Percentiles rank a stretch among this genome's conserved stretches.
Conservation (phyloP, 2,888 invertebrate species). For the Syrphus vitripennis region DNA sequence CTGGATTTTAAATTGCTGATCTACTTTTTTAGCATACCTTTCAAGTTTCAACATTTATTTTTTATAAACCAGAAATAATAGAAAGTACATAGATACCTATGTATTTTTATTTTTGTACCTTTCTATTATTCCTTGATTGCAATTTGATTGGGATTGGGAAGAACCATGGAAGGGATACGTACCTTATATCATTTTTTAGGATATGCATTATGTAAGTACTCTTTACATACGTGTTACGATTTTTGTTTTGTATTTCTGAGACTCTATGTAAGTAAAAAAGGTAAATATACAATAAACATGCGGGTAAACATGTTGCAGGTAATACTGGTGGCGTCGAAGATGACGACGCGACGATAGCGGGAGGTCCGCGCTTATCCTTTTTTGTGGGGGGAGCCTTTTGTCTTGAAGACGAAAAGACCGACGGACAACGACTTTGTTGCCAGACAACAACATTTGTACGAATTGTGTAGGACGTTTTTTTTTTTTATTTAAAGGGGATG, state of each 20-base stretch:
- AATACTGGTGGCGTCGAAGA: not conserved
- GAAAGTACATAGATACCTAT: too few species aligned
- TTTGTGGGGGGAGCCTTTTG: constrained; percentile 14
- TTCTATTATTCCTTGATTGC: not conserved
- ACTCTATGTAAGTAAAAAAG: too few species aligned
- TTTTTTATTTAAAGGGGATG: constrained; percentile 20
- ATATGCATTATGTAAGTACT: too few species aligned
- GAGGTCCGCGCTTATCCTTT: constrained; percentile 33
- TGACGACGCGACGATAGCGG: not conserved
- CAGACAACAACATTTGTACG: constrained; percentile 46
- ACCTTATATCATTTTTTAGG: too few species aligned
- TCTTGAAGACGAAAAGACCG: constrained; percentile 14
- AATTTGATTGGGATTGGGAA: not conserved
- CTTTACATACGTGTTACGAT: not conserved
- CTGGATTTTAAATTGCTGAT: too few species aligned
- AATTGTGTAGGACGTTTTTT: constrained; percentile 9
- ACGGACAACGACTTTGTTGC: constrained; percentile 55
- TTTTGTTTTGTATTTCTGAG: not conserved
- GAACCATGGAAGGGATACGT: not conserved
- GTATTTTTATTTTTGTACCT: too few species aligned
- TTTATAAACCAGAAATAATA: too few species aligned
- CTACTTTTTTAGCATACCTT: too few species aligned
- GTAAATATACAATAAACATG: not conserved
- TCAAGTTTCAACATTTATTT: too few species aligned
- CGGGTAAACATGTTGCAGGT: constrained; percentile 63